Base-by-base conservation (phyloP, 2,113 vertebrate genomes). In the Cochlearius cochlearius region DNA sequence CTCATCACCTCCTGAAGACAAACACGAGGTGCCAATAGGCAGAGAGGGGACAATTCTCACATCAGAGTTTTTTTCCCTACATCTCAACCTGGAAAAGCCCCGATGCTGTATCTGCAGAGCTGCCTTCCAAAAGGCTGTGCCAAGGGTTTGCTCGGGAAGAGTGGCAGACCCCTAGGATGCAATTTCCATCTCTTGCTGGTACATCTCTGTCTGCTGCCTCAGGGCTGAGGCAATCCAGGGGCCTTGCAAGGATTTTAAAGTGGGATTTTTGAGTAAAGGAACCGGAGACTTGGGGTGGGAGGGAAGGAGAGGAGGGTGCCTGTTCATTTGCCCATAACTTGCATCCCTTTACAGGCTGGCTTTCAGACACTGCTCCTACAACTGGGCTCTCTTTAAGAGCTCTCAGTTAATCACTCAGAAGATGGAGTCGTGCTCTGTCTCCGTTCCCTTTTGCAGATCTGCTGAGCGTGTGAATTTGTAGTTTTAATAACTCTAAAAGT, bases 121-220 rank as follows among this genome's bases (percentile, higher is more conserved):
- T 60, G 55, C 16, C 41, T 58, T 49, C 62, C 32, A 10, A 25
- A 56, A 43, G 20, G 32, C 14, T 25, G 19, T 29, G 73, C 30
- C 3, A 5, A 30, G 29, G 56, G 27, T 80, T 63, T 71, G 29
- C 66, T 63, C 0, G 3, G 72, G 68, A 50, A 13, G 47, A 15
- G 4, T 2, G 7, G 5, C 13, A 45, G 50, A 21, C 1, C 8
- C 15, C 20, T 30, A 11, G 29, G 30, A 12, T 39, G 68, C 0
- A 6, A 29, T 49, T 82, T 19, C 25, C 7, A 29, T 9, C 59
- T 52, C 19, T 9, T 69, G 38, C 49, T 77, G 34, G 10, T 72
- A 4, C 11, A 1, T 15, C n/a, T 59, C 52, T 7, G 3, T 1
- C 8, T 16, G 36, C 8, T 27, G 11, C n/a, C 36, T 10, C 0